Percentiles rank a stretch among this genome's conserved stretches.
Conservation (phyloP, 2,888 invertebrate species). For the Oligia fasciuncula region DNA sequence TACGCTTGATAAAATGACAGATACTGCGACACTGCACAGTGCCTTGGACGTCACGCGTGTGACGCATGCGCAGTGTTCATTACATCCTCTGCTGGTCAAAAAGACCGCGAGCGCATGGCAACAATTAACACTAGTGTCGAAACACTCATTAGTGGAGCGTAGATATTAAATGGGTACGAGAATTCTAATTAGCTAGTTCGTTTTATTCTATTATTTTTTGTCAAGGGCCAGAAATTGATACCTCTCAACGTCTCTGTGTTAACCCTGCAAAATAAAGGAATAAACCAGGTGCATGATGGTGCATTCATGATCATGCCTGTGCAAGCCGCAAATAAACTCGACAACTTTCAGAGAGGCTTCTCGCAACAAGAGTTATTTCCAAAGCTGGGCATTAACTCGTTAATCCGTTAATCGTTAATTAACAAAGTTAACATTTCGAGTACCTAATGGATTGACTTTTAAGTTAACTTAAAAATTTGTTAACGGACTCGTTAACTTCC, state of each 20-base stretch:
- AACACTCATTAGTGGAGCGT: slow-evolving; percentile 51
- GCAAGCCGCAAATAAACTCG: not conserved
- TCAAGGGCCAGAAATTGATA: not conserved
- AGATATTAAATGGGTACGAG: slow-evolving; percentile 35
- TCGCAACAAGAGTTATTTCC: not conserved
- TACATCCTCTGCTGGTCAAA: slow-evolving; percentile 53
- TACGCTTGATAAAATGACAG: slow-evolving; percentile 1
- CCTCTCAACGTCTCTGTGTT: not conserved
- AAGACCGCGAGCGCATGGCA: slow-evolving; percentile 38
- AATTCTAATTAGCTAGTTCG: slow-evolving; percentile 4
- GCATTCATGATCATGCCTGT: not conserved
- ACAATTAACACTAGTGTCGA: slow-evolving; percentile 56
- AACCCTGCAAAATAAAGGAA: not conserved
- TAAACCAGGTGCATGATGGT: not conserved
- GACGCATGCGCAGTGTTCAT: slow-evolving; percentile 46
- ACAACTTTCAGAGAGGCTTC: not conserved
- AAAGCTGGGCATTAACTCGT: too few relatives aligned
- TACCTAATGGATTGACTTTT: too few relatives aligned
- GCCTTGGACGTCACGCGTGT: slow-evolving; percentile 10
- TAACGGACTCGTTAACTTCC: too few relatives aligned
- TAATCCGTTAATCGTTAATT: too few relatives aligned
- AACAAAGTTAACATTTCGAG: too few relatives aligned
- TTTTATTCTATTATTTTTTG: slow-evolving; percentile 3
- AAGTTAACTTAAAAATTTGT: too few relatives aligned
- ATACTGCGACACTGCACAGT: slow-evolving; percentile 7